These are phyloP conservation scores for Dipus sagitta DNA, from an alignment of 2,797 vertebrate genomes.

Conservation along the genomic window DNA sequence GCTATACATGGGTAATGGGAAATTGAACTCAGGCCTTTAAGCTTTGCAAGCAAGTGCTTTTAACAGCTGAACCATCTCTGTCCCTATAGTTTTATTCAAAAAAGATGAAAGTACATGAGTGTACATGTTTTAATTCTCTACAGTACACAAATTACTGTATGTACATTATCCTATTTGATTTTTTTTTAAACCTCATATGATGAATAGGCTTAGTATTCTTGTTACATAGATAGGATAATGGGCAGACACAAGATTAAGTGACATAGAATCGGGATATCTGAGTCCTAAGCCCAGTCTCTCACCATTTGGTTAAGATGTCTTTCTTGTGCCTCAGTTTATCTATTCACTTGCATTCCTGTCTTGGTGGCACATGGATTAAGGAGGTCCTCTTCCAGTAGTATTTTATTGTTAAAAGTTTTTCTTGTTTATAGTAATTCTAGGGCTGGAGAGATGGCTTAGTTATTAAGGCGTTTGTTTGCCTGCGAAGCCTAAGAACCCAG, in stretches of 20 bases:
- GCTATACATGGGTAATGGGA: too few species aligned
- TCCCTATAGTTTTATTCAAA: background rate
- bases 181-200: conserved; percentile 30
- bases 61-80: background rate
- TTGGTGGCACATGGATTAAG: background rate
- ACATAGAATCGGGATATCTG: background rate
- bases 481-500: too few species aligned
- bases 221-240: background rate
- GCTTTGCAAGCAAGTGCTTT: too few species aligned
- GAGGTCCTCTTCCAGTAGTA: background rate
- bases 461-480: too few species aligned
- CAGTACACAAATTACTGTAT: background rate
- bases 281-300: background rate
- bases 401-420: background rate
- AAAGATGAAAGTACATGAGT: background rate
- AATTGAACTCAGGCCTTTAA: too few species aligned
- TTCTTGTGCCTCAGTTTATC: background rate
- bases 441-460: too few species aligned
- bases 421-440: conserved; percentile 2
- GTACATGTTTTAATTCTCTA: background rate
- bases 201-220: background rate
- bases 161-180: background rate
- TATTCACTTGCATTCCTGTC: background rate
- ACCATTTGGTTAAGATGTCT: background rate
- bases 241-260: background rate